Evolutionary conservation across 2,888 invertebrate species (phyloP).

Genomic region (Heliconius sara): DNA sequence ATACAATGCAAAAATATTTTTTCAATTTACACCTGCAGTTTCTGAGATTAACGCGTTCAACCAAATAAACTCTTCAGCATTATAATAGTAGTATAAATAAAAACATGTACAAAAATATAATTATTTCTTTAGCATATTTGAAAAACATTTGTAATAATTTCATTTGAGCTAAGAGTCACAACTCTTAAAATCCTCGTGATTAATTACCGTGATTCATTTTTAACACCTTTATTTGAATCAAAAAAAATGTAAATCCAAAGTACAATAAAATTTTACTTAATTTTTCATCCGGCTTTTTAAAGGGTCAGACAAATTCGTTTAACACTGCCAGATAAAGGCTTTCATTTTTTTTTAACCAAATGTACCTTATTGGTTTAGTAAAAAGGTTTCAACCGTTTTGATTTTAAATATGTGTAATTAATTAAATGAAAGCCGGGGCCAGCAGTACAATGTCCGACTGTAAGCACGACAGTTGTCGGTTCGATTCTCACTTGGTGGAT

Average conservation of each 20-base stretch:
- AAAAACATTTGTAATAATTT: not conserved
- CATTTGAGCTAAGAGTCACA: not conserved
- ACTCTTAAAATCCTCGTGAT: not conserved
- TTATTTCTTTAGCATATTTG: not conserved
- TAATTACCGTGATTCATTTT: not conserved
- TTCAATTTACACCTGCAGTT: too few relatives aligned
- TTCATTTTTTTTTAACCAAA: slow-evolving; percentile 2
- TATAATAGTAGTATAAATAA: too few relatives aligned
- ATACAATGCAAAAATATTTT: too few relatives aligned
- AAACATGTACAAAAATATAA: too few relatives aligned
- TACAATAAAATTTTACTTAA: slow-evolving; percentile 5
- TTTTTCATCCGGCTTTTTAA: slow-evolving; percentile 16
- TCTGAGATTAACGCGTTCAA: too few relatives aligned
- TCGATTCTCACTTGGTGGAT: not conserved
- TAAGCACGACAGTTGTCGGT: not conserved
- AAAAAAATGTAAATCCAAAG: not conserved
- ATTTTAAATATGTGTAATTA: not conserved
- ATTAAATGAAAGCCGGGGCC: not conserved
- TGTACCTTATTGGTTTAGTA: not conserved
- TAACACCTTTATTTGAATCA: slow-evolving; percentile 18
- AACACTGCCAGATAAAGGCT: not conserved
- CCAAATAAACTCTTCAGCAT: too few relatives aligned
- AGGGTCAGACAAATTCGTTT: slow-evolving; percentile 12
- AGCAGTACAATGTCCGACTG: not conserved
- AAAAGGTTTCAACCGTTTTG: not conserved